Percentiles rank a stretch among this genome's conserved stretches.
Conservation (phyloP, 1,140 invertebrate genomes). For the Scaptomyza pallida region DNA sequence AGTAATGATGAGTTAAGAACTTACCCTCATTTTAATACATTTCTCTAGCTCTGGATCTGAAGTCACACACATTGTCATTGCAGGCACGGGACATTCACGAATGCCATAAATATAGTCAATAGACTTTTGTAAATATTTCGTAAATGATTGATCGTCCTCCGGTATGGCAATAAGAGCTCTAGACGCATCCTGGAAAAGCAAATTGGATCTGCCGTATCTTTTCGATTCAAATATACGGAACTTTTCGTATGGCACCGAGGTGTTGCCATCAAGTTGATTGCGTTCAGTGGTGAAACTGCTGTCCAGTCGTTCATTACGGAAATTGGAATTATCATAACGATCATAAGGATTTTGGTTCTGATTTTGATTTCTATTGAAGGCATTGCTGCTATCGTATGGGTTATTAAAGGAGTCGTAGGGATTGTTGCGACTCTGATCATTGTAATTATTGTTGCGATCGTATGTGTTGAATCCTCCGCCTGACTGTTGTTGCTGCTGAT, state of each 20-base stretch:
- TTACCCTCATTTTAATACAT: constrained; percentile 96
- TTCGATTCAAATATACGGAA: constrained; percentile 90
- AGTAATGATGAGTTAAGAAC: neutral
- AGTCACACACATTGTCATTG: constrained; percentile 94
- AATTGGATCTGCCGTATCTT: constrained; percentile 87
- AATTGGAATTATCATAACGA: constrained; percentile 50
- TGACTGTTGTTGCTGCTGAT: constrained; percentile 32
- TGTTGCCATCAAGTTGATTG: constrained; percentile 55
- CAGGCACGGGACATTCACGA: constrained; percentile 90
- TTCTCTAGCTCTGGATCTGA: constrained; percentile 95
- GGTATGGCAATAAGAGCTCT: constrained; percentile 86
- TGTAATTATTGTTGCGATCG: constrained; percentile 47
- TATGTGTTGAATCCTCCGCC: constrained; percentile 47
- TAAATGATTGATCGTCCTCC: constrained; percentile 85
- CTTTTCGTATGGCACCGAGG: constrained; percentile 84
- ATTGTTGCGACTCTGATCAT: constrained; percentile 46
- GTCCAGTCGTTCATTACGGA: constrained; percentile 67
- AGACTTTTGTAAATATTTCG: constrained; percentile 88
- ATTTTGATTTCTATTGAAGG: constrained; percentile 42
- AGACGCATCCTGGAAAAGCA: constrained; percentile 91
- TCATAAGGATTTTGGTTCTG: constrained; percentile 52
- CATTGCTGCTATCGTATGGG: constrained; percentile 60
- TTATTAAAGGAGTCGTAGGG: constrained; percentile 57
- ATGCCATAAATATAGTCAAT: constrained; percentile 89
- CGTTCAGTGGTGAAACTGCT: constrained; percentile 71